phyloP scores from a whole-genome alignment of 1,140 invertebrate species.

The Drosophila paulistorum region DNA sequence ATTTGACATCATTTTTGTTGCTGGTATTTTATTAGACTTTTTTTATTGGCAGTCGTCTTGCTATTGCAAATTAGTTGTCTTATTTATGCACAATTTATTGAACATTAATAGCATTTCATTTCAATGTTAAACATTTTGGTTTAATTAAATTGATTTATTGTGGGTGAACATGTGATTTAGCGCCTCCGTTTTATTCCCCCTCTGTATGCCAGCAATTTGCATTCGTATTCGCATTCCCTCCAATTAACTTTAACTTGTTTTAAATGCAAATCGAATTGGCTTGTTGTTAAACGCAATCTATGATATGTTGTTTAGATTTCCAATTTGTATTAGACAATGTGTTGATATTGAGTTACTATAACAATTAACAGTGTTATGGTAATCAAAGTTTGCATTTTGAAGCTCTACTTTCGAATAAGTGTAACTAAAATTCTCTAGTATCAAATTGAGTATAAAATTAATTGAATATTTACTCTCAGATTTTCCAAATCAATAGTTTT shows the following conservation, averaged over 20 bases:
- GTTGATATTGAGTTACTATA: too few species aligned
- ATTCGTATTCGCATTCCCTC: conserved; percentile 39
- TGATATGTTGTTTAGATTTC: neutral
- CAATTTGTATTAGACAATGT: neutral
- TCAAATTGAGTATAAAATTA: too few species aligned
- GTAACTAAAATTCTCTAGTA: too few species aligned
- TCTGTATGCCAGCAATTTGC: conserved; percentile 4
- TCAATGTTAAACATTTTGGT: conserved; percentile 67
- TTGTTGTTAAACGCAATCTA: conserved; percentile 1
- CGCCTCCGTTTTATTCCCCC: conserved; percentile 18
- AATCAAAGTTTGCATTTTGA: too few species aligned
- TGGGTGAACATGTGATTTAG: conserved; percentile 59
- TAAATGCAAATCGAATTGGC: conserved; percentile 28
- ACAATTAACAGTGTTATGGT: too few species aligned
- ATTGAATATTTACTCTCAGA: too few species aligned
- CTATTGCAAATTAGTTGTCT: conserved; percentile 56
- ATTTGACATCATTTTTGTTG: conserved; percentile 26
- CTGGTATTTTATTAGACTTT: neutral
- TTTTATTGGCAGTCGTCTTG: conserved; percentile 43
- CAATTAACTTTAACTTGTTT: conserved; percentile 58
- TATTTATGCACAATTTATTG: conserved; percentile 53
- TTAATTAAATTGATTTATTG: conserved; percentile 77
- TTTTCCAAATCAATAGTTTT: too few species aligned
- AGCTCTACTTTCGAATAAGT: too few species aligned
- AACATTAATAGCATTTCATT: conserved; percentile 56